Conservation (phyloP, 2,797 vertebrate species). For the Coregonus suidteri region DNA sequence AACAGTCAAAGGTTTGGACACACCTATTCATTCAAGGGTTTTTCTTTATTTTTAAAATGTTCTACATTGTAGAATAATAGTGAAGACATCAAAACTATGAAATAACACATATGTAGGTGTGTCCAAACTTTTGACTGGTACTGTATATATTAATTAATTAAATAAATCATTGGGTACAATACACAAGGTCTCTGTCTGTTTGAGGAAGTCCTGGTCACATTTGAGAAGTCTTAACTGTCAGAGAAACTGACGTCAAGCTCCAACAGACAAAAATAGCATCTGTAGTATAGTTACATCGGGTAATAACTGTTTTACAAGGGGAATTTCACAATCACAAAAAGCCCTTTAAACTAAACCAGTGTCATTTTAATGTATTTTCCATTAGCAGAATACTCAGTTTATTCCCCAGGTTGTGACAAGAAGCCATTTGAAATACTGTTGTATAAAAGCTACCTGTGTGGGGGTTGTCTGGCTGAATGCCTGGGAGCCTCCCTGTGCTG, state of each 20-base stretch:
- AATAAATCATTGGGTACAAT: too few species aligned
- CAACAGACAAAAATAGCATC: conserved; percentile 15
- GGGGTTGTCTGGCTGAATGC: neutral
- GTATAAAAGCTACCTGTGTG: conserved; percentile 3
- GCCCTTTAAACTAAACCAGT: neutral
- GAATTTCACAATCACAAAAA: neutral
- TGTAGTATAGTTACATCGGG: neutral
- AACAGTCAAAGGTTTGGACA: too few species aligned
- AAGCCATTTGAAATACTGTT: conserved; percentile 4
- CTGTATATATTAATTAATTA: too few species aligned
- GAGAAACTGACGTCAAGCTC: conserved; percentile 1
- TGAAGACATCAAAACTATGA: too few species aligned
- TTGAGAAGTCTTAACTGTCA: neutral
- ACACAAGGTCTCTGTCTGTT: neutral
- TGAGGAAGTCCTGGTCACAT: conserved; percentile 29
- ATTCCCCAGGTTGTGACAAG: conserved; percentile 21
- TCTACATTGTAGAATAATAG: too few species aligned
- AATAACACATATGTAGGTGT: too few species aligned
- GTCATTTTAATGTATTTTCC: neutral
- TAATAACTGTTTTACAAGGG: conserved; percentile 1
- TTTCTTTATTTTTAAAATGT: too few species aligned
- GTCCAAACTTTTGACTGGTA: too few species aligned
- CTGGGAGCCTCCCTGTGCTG: neutral
- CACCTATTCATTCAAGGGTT: too few species aligned
- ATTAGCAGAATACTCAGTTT: neutral